These are phyloP conservation scores for Sorex maritimensis DNA, from an alignment of 2,797 vertebrate genomes.

Conservation along the genomic window DNA sequence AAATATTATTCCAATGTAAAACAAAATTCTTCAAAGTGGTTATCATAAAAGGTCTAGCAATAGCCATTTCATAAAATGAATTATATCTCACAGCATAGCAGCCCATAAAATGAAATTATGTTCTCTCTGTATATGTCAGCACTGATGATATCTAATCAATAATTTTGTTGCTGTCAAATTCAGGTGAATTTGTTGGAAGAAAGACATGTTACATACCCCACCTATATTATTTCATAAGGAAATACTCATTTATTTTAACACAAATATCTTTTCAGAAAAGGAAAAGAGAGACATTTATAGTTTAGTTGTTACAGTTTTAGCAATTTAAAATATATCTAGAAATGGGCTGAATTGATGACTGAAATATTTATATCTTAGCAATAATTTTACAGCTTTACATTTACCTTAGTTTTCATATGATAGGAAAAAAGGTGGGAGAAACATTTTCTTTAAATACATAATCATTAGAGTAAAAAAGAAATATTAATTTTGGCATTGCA, in stretches of 20 bases:
- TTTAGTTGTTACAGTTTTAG: not conserved
- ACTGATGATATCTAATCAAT: conserved; percentile 78
- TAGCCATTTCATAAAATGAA: conserved; percentile 79
- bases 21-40: conserved; percentile 77
- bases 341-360: conserved; percentile 12
- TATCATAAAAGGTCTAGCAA: conserved; percentile 71
- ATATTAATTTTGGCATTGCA: not conserved
- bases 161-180: conserved; percentile 76
- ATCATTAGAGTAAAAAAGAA: not conserved
- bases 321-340: conserved; percentile 38
- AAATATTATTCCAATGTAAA: conserved; percentile 80
- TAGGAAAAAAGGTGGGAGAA: not conserved
- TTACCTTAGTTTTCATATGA: not conserved
- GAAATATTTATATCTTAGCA: conserved; percentile 38
- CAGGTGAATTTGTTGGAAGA: conserved; percentile 68
- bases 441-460: not conserved
- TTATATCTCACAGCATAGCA: conserved; percentile 72
- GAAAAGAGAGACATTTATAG: conserved; percentile 22
- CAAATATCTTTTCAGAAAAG: conserved; percentile 52
- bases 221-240: conserved; percentile 59
- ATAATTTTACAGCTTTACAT: conserved; percentile 6
- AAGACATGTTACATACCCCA: conserved; percentile 43
- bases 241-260: conserved; percentile 51
- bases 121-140: conserved; percentile 72
- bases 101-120: conserved; percentile 83